phyloP scores from a whole-genome alignment of 2,888 invertebrate species.

The Carterocephalus palaemon region DNA sequence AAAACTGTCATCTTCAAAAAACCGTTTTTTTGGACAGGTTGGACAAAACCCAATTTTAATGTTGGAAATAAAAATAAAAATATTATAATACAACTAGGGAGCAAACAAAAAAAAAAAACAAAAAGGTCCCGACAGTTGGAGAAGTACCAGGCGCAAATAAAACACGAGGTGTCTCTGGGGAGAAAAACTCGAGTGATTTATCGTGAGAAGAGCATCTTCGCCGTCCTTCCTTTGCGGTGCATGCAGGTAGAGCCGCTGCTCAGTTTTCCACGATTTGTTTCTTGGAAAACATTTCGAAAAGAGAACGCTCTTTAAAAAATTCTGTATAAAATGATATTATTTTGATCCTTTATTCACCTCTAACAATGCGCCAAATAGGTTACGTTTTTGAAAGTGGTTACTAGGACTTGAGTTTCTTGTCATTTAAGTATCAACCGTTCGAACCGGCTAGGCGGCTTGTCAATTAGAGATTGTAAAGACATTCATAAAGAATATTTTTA shows the following conservation, averaged over 20 bases:
- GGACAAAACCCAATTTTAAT: constrained; percentile 22
- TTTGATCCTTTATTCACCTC: too few species aligned
- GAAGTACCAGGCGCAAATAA: constrained; percentile 55
- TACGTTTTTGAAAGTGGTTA: too few species aligned
- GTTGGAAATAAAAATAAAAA: constrained; percentile 10
- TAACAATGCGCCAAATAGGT: too few species aligned
- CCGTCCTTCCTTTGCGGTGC: constrained; percentile 47
- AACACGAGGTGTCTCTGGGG: constrained; percentile 55
- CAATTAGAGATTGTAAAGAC: too few species aligned
- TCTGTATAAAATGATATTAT: too few species aligned
- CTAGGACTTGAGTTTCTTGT: too few species aligned
- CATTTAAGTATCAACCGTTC: too few species aligned
- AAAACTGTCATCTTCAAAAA: constrained; percentile 2
- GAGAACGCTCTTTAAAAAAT: neutral
- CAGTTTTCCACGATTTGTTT: constrained; percentile 24
- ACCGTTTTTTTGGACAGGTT: constrained; percentile 9
- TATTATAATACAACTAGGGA: constrained; percentile 24
- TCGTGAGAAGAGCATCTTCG: constrained; percentile 69
- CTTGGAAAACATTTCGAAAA: constrained; percentile 28
- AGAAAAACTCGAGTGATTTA: constrained; percentile 64
- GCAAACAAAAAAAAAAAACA: constrained; percentile 31
- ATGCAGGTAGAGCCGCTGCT: constrained; percentile 42
- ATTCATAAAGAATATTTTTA: too few species aligned
- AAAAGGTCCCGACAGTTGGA: constrained; percentile 44
- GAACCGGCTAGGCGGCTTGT: too few species aligned